Evolutionary conservation across 2,113 vertebrate genomes (phyloP).

Genomic region (Callionymus lyra): DNA sequence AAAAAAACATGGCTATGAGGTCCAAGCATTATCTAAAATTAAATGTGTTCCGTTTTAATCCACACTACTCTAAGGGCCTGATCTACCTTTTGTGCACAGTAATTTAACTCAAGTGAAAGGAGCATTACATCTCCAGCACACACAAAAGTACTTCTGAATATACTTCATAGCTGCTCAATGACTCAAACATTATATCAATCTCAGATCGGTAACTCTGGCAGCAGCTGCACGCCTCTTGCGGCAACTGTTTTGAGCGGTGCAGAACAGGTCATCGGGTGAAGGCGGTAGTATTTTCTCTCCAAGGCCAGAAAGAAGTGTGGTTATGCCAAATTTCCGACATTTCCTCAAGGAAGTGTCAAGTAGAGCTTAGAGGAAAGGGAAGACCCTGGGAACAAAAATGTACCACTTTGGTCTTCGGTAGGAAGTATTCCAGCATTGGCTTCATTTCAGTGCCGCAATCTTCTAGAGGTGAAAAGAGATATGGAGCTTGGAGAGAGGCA

Average conservation of each 20-base stretch:
- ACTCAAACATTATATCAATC: constrained; percentile 17
- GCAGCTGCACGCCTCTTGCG: constrained; percentile 31
- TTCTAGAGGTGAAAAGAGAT: constrained; percentile 72
- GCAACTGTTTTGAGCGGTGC: constrained; percentile 30
- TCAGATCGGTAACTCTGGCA: constrained; percentile 26
- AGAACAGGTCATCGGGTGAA: constrained; percentile 39
- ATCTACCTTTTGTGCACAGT: too few species aligned
- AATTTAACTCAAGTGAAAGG: too few species aligned
- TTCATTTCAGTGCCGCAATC: constrained; percentile 86
- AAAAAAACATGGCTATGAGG: too few species aligned
- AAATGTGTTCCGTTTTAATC: too few species aligned
- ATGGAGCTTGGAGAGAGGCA: too few species aligned
- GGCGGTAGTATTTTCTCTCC: constrained; percentile 48
- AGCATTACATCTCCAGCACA: background rate
- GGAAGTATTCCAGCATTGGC: constrained; percentile 78
- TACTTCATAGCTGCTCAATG: constrained; percentile 1
- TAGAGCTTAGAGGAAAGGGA: constrained; percentile 34
- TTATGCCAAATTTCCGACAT: constrained; percentile 57
- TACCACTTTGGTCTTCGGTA: constrained; percentile 77
- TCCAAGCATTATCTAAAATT: too few species aligned
- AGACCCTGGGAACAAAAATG: constrained; percentile 60
- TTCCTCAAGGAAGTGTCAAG: constrained; percentile 59
- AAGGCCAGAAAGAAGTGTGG: constrained; percentile 30
- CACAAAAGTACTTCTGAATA: background rate
- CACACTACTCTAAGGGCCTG: too few species aligned